These are phyloP conservation scores for Cecidostiba fungosa DNA, from an alignment of 2,888 invertebrate species.

Conservation along the genomic window DNA sequence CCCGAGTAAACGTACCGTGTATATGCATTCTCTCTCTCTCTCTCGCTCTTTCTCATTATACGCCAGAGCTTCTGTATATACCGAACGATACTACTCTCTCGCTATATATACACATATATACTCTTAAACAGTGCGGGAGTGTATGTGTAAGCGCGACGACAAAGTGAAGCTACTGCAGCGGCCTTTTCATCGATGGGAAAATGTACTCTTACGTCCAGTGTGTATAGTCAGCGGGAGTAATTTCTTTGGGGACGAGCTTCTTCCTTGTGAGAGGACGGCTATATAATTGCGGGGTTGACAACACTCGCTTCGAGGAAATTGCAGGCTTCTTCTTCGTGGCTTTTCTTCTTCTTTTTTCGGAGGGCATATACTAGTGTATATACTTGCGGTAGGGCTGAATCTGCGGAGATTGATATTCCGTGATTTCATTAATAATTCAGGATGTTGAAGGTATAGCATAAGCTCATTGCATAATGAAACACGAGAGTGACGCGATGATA, in stretches of 20 bases:
- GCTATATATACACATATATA: not conserved
- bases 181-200: conserved; percentile 54
- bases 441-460: not conserved
- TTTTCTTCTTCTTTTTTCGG: not conserved
- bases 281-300: conserved; percentile 39
- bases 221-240: not conserved
- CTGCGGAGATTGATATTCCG: not conserved
- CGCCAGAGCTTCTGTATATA: conserved; percentile 58
- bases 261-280: not conserved
- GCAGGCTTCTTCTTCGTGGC: not conserved
- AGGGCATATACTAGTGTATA: not conserved
- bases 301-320: conserved; percentile 10
- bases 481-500: not conserved
- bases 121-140: conserved; percentile 23
- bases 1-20: conserved; percentile 74
- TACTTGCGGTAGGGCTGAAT: not conserved
- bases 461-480: not conserved
- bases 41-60: conserved; percentile 68
- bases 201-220: not conserved
- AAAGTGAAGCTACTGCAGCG: conserved; percentile 24
- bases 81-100: not conserved
- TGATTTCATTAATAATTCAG: conserved; percentile 2
- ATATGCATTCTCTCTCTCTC: conserved; percentile 57
- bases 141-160: conserved; percentile 23
- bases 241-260: conserved; percentile 20